These are phyloP conservation scores for Microtus oregoni DNA, from an alignment of 2,113 vertebrate species.

Conservation along the genomic window DNA sequence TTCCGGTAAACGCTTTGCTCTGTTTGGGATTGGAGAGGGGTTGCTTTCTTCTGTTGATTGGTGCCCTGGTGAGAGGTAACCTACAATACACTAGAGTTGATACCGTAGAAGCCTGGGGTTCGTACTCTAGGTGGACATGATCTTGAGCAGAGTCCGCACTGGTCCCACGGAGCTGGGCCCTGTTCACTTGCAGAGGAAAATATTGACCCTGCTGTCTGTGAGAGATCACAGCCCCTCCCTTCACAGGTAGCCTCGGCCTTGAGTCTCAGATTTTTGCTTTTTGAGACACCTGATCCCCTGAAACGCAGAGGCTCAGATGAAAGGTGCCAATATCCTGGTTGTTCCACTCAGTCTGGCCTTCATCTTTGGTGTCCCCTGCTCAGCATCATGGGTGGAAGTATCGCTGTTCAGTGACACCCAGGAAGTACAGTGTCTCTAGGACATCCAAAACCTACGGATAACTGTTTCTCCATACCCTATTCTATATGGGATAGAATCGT, in stretches of 20 bases:
- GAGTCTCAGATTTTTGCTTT: not conserved
- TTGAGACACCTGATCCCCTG: not conserved
- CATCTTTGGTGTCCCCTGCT: not conserved
- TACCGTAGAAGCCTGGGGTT: not conserved
- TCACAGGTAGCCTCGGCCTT: not conserved
- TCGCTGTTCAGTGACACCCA: not conserved
- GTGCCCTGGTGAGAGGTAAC: not conserved
- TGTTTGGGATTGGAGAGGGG: not conserved
- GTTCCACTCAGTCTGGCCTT: fast-evolving
- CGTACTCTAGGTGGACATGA: not conserved
- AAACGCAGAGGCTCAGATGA: not conserved
- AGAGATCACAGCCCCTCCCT: not conserved
- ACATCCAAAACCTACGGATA: not conserved
- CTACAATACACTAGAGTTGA: not conserved
- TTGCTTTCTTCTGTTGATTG: not conserved
- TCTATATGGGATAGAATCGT: not conserved
- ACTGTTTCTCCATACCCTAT: not conserved
- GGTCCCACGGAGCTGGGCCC: not conserved
- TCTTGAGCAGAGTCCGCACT: not conserved
- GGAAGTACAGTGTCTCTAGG: not conserved
- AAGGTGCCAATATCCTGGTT: not conserved
- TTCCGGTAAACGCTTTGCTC: not conserved
- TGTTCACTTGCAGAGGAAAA: not conserved
- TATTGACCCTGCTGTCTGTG: no score
- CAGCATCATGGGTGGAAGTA: not conserved